phyloP scores from a whole-genome alignment of 2,797 vertebrate genomes.

The Miichthys miiuy region DNA sequence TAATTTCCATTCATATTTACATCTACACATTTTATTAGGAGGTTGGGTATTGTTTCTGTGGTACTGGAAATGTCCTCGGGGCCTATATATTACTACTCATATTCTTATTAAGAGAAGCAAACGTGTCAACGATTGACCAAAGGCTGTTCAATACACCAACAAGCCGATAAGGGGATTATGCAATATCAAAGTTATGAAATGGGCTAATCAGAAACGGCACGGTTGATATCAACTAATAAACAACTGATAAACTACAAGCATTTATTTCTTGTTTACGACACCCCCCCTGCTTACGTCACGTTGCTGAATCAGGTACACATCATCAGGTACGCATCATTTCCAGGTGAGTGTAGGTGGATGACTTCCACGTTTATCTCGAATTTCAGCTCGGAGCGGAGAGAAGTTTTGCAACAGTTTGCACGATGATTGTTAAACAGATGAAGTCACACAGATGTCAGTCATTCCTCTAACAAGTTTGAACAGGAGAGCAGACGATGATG shows the following conservation, averaged over 20 bases:
- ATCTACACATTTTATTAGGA: background rate
- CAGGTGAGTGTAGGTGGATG: slow-evolving; percentile 56
- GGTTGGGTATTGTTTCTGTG: background rate
- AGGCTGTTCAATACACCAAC: background rate
- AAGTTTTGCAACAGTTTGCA: background rate
- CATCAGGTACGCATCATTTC: slow-evolving; percentile 29
- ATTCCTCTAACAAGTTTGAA: slow-evolving; percentile 35
- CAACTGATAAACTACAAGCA: no score
- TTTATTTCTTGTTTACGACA: no score
- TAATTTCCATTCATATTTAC: background rate
- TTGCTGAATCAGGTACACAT: slow-evolving; percentile 41
- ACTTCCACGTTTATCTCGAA: background rate
- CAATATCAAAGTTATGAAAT: background rate
- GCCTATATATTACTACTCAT: background rate
- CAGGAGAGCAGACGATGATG: slow-evolving; percentile 28
- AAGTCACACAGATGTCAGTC: background rate
- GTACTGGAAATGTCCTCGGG: no score
- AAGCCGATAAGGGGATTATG: no score
- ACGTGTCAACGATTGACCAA: background rate
- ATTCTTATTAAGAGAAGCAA: background rate
- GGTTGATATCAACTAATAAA: no score
- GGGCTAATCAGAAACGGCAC: background rate
- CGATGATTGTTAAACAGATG: background rate
- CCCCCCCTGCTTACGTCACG: slow-evolving; percentile 11
- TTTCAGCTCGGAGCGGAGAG: background rate